A percentile compares a stretch with the other conserved stretches of the same genome.
phyloP scores from a whole-genome alignment of 2,113 vertebrate species.

The Balaenoptera acutorostrata region DNA sequence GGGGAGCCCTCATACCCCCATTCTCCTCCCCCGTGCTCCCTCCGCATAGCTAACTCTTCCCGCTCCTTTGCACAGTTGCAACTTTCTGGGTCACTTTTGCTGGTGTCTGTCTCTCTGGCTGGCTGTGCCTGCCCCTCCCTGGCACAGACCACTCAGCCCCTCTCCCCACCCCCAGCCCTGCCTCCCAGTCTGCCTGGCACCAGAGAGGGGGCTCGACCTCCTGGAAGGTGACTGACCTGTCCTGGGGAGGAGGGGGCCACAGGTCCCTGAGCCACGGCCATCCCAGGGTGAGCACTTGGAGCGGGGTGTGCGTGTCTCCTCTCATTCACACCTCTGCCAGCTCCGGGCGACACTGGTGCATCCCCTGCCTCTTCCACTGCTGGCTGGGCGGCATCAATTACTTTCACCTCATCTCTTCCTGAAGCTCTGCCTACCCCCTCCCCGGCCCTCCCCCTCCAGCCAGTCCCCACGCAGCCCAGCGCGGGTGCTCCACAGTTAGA shows the following conservation, averaged over 20 bases:
- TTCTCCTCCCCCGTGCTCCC: background rate
- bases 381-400: constrained; percentile 72
- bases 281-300: constrained; percentile 57
- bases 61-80: constrained; percentile 59
- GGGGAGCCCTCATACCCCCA: constrained; percentile 59
- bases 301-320: background rate
- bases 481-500: constrained; percentile 35
- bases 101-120: constrained; percentile 54
- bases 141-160: constrained; percentile 17
- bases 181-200: constrained; percentile 40
- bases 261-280: constrained; percentile 56
- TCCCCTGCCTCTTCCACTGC: constrained; percentile 69
- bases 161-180: background rate
- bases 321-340: constrained; percentile 80
- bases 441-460: constrained; percentile 54
- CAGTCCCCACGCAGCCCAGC: constrained; percentile 50
- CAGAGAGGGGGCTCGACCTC: constrained; percentile 34
- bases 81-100: constrained; percentile 76
- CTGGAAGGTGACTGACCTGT: constrained; percentile 78
- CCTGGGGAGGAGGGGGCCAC: constrained; percentile 67
- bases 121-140: constrained; percentile 41
- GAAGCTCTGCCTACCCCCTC: constrained; percentile 70
- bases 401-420: constrained; percentile 75
- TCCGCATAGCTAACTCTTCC: constrained; percentile 64
- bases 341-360: constrained; percentile 67